These are phyloP conservation scores for Cuniculus paca DNA, from an alignment of 2,797 vertebrate genomes.

Conservation along the genomic window DNA sequence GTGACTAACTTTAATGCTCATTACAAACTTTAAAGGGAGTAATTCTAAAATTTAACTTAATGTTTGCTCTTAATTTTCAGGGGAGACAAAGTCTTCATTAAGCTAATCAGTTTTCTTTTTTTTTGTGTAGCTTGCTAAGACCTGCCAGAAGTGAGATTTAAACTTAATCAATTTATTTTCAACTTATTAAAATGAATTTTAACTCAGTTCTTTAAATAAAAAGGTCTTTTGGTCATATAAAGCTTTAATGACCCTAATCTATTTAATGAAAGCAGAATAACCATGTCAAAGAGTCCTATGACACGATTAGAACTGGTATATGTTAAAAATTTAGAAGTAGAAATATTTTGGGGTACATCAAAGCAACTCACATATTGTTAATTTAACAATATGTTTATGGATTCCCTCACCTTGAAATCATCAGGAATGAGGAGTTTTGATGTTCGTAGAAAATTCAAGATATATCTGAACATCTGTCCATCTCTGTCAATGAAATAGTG, in stretches of 20 bases:
- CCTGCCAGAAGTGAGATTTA: slow-evolving; percentile 23
- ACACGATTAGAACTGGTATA: neutral
- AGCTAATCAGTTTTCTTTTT: slow-evolving; percentile 40
- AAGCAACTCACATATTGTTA: slow-evolving; percentile 36
- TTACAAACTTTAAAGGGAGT: neutral
- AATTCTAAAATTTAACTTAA: slow-evolving; percentile 16
- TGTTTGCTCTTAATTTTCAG: neutral
- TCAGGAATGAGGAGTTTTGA: slow-evolving; percentile 98
- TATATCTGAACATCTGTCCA: slow-evolving; percentile 99
- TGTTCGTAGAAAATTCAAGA: slow-evolving; percentile 98
- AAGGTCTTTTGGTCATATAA: neutral
- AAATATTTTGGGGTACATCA: slow-evolving; percentile 15
- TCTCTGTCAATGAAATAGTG: slow-evolving; percentile 99
- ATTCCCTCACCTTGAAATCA: slow-evolving; percentile 97
- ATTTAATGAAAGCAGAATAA: neutral
- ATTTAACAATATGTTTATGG: slow-evolving; percentile 12
- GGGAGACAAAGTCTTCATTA: slow-evolving; percentile 4
- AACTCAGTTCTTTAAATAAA: slow-evolving; percentile 40
- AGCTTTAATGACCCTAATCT: neutral
- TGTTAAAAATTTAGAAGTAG: neutral
- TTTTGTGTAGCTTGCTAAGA: slow-evolving; percentile 42
- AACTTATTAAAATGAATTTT: slow-evolving; percentile 26
- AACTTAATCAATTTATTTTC: slow-evolving; percentile 55
- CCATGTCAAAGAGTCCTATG: neutral
- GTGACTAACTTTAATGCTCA: neutral